Percentiles rank a stretch among this genome's conserved stretches.
Evolutionary conservation across 2,113 vertebrate genomes (phyloP).

Genomic region (Eurystomus gularis): DNA sequence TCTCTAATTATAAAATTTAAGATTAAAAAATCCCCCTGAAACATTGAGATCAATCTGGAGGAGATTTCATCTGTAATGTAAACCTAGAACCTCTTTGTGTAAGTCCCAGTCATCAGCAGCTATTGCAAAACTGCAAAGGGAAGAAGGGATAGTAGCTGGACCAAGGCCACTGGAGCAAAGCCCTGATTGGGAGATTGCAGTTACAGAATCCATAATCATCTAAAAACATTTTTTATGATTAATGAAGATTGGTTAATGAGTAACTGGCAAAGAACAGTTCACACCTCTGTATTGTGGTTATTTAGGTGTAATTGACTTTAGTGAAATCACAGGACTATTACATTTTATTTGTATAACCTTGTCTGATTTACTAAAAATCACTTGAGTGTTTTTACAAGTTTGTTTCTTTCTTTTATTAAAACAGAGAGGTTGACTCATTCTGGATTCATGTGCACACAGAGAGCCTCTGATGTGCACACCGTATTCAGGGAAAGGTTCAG

Average conservation of each 20-base stretch:
- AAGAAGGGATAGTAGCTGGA: constrained; percentile 1
- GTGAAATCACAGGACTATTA: not conserved
- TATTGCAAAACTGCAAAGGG: constrained; percentile 25
- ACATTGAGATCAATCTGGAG: not conserved
- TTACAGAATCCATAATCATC: constrained; percentile 18
- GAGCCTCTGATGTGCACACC: not conserved
- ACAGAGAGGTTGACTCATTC: constrained; percentile 7
- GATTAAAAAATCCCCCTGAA: not conserved
- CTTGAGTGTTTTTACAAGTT: constrained; percentile 40
- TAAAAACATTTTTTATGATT: constrained; percentile 54
- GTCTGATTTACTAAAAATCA: constrained; percentile 51
- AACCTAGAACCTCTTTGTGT: not conserved
- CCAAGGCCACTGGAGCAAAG: not conserved
- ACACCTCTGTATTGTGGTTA: constrained; percentile 29
- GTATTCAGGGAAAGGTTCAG: not conserved
- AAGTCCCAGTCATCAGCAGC: not conserved
- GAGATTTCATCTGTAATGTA: not conserved
- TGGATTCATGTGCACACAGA: not conserved
- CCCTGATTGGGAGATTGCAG: not conserved
- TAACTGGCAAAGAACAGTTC: constrained; percentile 63
- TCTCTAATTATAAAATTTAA: not conserved
- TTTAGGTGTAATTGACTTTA: constrained; percentile 39
- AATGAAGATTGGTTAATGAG: constrained; percentile 51
- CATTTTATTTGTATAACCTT: constrained; percentile 60
- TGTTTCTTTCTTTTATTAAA: constrained; percentile 33